A percentile compares a stretch with the other conserved stretches of the same genome.
These are phyloP conservation scores for Rutpela maculata DNA, from an alignment of 2,888 invertebrate genomes.

Conservation along the genomic window DNA sequence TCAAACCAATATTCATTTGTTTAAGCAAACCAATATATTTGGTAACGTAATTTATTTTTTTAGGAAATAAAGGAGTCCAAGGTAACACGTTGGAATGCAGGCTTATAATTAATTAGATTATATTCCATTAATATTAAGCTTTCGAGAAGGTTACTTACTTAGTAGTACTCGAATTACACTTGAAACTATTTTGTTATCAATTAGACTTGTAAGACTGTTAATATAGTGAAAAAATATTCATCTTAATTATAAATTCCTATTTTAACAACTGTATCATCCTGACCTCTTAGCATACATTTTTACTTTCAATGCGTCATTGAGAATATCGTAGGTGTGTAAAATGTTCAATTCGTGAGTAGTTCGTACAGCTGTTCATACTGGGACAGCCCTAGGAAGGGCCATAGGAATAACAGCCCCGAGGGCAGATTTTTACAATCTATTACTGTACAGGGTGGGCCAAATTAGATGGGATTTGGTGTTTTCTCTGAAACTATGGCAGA, in stretches of 20 bases:
- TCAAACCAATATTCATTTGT: not conserved
- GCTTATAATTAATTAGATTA: slow-evolving; percentile 3
- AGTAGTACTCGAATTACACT: not conserved
- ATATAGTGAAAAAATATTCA: not conserved
- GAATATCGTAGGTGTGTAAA: not conserved
- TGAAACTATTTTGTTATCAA: slow-evolving; percentile 7
- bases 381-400: too few species aligned
- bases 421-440: too few species aligned
- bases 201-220: not conserved
- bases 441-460: too few species aligned
- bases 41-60: not conserved
- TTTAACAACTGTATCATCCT: not conserved
- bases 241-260: not conserved
- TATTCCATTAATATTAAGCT: not conserved
- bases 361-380: not conserved
- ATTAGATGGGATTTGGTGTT: too few species aligned
- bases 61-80: slow-evolving; percentile 3
- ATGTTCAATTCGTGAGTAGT: not conserved
- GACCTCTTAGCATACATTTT: slow-evolving; percentile 7
- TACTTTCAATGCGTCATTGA: not conserved
- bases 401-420: too few species aligned
- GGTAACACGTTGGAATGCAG: not conserved
- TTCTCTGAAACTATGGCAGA: too few species aligned
- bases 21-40: not conserved
- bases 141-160: not conserved